A percentile compares a stretch with the other conserved stretches of the same genome.
Evolutionary conservation across 2,797 vertebrate species (phyloP).

Genomic region (Platyrinchus mystaceus): DNA sequence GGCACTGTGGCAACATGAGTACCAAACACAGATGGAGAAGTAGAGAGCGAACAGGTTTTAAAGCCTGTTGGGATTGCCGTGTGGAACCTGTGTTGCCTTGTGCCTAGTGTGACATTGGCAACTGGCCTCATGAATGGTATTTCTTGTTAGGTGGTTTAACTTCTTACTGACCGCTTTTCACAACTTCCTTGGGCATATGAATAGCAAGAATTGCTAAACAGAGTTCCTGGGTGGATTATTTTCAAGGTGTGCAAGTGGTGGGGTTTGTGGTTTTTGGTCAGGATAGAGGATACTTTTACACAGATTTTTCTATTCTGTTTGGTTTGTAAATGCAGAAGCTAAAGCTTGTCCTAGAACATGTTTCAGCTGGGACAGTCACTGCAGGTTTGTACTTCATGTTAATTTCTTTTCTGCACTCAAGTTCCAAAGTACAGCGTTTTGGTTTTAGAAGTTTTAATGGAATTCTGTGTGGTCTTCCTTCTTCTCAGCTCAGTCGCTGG

Average conservation of each 20-base stretch:
- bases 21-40: neutral
- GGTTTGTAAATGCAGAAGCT: neutral
- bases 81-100: neutral
- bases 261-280: neutral
- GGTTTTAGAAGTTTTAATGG: neutral
- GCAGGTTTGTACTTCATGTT: neutral
- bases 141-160: neutral
- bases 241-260: neutral
- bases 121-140: neutral
- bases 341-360: neutral
- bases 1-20: neutral
- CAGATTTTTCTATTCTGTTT: neutral
- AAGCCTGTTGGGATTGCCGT: neutral
- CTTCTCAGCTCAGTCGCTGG: neutral
- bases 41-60: neutral
- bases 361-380: neutral
- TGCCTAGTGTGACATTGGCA: neutral
- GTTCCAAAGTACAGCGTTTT: neutral
- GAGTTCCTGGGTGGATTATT: neutral
- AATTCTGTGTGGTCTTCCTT: neutral
- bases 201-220: neutral
- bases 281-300: neutral
- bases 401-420: neutral
- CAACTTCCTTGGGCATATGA: neutral
- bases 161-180: neutral